These are phyloP conservation scores for Parasteatoda tepidariorum DNA, from an alignment of 1,140 invertebrate genomes.

Conservation along the genomic window DNA sequence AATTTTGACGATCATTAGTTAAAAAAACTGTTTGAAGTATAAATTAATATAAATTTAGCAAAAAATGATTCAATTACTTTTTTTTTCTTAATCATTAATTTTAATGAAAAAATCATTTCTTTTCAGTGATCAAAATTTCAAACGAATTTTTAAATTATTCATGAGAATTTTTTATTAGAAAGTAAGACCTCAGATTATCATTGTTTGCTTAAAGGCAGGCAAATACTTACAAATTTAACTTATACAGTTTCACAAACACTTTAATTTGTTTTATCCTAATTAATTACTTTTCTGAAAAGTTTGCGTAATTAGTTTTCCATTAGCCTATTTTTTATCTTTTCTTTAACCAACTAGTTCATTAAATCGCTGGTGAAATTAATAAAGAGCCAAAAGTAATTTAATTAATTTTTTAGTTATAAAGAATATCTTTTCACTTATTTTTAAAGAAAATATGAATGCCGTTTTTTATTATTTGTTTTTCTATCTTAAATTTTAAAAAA, in stretches of 20 bases:
- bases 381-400: slow-evolving; percentile 25
- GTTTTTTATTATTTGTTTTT: too few relatives aligned
- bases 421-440: too few relatives aligned
- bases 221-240: slow-evolving; percentile 23
- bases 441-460: too few relatives aligned
- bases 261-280: slow-evolving; percentile 14
- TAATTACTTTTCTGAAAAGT: slow-evolving; percentile 37
- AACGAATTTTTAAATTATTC: background rate
- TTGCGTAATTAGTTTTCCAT: slow-evolving; percentile 51
- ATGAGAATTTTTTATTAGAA: background rate
- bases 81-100: too few relatives aligned
- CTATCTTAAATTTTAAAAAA: too few relatives aligned
- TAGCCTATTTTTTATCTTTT: background rate
- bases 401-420: background rate
- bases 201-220: background rate
- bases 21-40: too few relatives aligned
- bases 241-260: background rate
- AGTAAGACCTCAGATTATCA: background rate
- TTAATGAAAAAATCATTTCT: slow-evolving; percentile 18
- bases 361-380: slow-evolving; percentile 29
- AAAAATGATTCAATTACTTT: too few relatives aligned
- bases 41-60: too few relatives aligned
- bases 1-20: too few relatives aligned
- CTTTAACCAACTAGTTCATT: slow-evolving; percentile 5
- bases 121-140: background rate